Evolutionary conservation across 2,888 invertebrate species (phyloP).

Genomic region (Pollenia labialis): DNA sequence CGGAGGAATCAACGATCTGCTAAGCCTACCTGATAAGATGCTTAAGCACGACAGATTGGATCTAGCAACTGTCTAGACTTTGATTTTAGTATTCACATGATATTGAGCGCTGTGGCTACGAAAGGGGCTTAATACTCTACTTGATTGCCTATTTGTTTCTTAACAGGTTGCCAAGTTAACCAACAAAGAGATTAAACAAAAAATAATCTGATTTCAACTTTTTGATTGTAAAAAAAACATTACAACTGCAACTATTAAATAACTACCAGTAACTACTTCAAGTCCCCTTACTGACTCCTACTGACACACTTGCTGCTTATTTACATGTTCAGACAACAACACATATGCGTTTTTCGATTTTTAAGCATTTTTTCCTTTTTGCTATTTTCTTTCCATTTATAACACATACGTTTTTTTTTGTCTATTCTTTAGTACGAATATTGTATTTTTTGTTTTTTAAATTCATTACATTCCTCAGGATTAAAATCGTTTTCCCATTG

Average conservation of each 20-base stretch:
- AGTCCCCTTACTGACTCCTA: constrained; percentile 7
- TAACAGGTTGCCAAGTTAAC: not conserved
- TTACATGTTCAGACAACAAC: not conserved
- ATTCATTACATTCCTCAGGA: constrained; percentile 51
- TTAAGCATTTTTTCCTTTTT: not conserved
- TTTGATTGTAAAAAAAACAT: constrained; percentile 46
- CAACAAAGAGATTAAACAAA: not conserved
- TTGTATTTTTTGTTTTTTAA: constrained; percentile 22
- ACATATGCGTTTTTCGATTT: not conserved
- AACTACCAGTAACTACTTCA: constrained; percentile 10
- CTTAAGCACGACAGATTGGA: too few species aligned
- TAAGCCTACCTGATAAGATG: too few species aligned
- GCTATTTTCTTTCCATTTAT: not conserved
- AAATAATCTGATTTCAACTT: constrained; percentile 48
- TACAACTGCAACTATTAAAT: not conserved
- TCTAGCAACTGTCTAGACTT: too few species aligned
- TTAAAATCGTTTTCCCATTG: constrained; percentile 67
- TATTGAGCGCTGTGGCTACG: too few species aligned
- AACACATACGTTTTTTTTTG: constrained; percentile 31
- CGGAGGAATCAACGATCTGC: too few species aligned
- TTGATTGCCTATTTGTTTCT: not conserved
- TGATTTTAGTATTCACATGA: too few species aligned
- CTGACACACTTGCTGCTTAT: constrained; percentile 36
- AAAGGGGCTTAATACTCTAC: too few species aligned
- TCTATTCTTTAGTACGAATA: not conserved